Conservation (phyloP, 2,113 vertebrate species). For the Collichthys lucidus region DNA sequence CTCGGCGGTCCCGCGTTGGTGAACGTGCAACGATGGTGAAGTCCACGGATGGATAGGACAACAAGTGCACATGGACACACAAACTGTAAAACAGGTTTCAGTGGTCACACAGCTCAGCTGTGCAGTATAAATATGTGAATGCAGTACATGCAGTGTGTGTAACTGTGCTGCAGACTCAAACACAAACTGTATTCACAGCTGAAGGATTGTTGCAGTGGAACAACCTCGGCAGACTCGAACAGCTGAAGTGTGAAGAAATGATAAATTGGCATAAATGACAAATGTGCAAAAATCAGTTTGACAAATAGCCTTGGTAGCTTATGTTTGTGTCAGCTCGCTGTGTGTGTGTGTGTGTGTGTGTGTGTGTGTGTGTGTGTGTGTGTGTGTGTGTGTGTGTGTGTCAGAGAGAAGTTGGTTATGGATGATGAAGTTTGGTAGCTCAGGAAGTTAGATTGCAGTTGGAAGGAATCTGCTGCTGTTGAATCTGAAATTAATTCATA, state of each 20-base stretch:
- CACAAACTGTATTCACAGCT: background rate
- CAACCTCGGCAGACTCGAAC: background rate
- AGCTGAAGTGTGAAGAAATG: conserved; percentile 39
- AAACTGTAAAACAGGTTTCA: too few species aligned
- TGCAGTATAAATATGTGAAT: too few species aligned
- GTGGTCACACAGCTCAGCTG: background rate
- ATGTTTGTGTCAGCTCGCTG: conserved; percentile 24
- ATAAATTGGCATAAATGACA: conserved; percentile 47
- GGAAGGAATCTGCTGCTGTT: background rate
- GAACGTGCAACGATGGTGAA: too few species aligned
- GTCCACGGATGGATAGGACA: too few species aligned
- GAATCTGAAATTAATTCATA: background rate
- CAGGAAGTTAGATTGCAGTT: background rate
- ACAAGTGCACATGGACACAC: background rate
- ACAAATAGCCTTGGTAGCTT: conserved; percentile 26
- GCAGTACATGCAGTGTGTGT: too few species aligned
- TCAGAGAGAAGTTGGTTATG: background rate
- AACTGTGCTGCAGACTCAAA: background rate
- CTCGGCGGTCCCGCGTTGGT: too few species aligned
- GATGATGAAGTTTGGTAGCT: background rate
- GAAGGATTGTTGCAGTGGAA: background rate
- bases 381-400: too few species aligned
- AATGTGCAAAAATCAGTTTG: conserved; percentile 50
- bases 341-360: conserved; percentile 16
- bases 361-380: background rate